Conservation (phyloP, 2,113 vertebrate genomes). For the Narcine bancroftii region DNA sequence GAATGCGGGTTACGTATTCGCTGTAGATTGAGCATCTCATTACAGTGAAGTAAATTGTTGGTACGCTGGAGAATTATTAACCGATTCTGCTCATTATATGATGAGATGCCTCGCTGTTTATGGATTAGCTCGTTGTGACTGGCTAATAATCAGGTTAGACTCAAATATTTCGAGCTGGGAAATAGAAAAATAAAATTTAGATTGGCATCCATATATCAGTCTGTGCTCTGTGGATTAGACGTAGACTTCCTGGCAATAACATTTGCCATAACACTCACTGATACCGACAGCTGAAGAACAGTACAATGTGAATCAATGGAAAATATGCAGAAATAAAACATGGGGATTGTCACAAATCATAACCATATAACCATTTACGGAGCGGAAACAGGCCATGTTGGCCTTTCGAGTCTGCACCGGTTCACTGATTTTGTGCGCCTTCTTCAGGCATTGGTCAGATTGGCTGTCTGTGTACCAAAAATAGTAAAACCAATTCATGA, state of each 20-base stretch:
- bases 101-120: neutral
- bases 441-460: no score
- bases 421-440: no score
- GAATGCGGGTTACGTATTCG: neutral
- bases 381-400: no score
- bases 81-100: neutral
- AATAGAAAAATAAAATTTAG: neutral
- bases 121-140: neutral
- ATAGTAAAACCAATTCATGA: neutral
- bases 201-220: neutral
- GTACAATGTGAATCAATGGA: neutral
- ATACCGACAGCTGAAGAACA: neutral
- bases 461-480: no score
- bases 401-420: no score
- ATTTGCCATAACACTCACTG: neutral
- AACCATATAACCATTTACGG: no score
- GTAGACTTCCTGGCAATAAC: neutral
- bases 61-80: neutral
- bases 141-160: neutral
- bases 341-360: neutral
- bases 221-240: neutral
- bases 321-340: neutral
- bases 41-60: neutral
- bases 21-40: neutral
- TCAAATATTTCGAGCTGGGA: neutral